Evolutionary conservation across 1,140 invertebrate species (phyloP), one percentile per base, ranked within the genome.

Genomic region (Drosophila santomea): DNA sequence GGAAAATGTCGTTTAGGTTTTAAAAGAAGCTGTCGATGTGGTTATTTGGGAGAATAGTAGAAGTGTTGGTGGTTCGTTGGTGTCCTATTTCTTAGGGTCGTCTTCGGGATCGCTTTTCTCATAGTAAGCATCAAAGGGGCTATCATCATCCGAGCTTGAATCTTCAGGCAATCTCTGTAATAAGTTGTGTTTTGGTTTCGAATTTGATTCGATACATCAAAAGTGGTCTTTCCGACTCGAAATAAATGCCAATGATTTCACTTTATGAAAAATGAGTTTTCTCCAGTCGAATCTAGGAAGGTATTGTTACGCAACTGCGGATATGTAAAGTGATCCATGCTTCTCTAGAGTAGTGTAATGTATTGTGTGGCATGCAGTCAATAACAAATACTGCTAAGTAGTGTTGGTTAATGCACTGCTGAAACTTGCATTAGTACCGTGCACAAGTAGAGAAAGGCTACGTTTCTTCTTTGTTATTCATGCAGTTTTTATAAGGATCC

Each of bases 131-230:
- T 92, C 91, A 60, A 92, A 92, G 25, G 91, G 91, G 76, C 85
- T 91, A 92, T 92, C 91, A 74, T 92, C 91, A 50, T 92, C 91
- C 32, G 91, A 91, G 82, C 82, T 86, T 75, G 91, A 91, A 84
- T 92, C 91, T 90, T 92, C 91, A 68, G 88, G 91, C 74, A 90
- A 83, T 82, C 80, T 90, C 86, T 90, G 84, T 80, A 89, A 89
- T 89, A 75, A 74, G 85, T 83, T 82, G 44, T 45, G 39, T 47
- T 69, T 78, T 57, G 74, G 59, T 72, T 69, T 66, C 50, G 75
- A 77, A 52, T 43, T 50, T 32, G 51, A 28, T 51, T 62, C 56
- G 50, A 55, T 60, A 17, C 54, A 58, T 57, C 15, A 72, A n/a
- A 50, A 50, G 10, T 45, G 17, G 20, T 39, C 12, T 43, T 51